Base-by-base conservation (phyloP, 2,113 vertebrate genomes). In the Natator depressus region DNA sequence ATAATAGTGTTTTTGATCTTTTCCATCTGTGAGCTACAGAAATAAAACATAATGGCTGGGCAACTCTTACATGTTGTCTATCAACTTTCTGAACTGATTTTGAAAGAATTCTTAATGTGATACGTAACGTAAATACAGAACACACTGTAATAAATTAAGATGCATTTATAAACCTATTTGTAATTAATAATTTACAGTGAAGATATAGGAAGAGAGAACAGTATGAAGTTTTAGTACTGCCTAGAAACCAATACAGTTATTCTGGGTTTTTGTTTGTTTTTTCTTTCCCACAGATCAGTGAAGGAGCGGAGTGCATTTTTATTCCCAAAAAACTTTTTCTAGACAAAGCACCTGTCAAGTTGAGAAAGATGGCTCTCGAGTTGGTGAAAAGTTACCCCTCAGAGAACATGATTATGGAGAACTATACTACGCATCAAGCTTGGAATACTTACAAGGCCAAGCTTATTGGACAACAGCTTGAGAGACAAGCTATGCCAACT, bases 251-350 rank as follows among this genome's bases (percentile, higher is more conserved):
- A 7, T 27, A 10, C 25, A 80, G 7, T 7, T 85, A 14, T 19
- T 80, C 3, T 49, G 11, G 29, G 8, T 29, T 79, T 62, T 54
- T 84, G 9, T 85, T 80, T 35, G 89, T 92, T 92, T 27, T 80
- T 80, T 65, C 49, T 81, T 4, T 87, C 90, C 35, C 24, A 38
- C 31, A 97, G 93, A 88, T 94, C 89, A 97, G 89, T 85, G 88
- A 97, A 94, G 94, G 94, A 91, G 80, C 53, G 8, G 90, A 97
- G 47, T 90, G 87, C 16, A 82, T 96, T 96, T 97, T 95, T 92
- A 94, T 96, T 86, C 78, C 93, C 59, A 35, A 92, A 90, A 95
- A 76, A 42, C 79, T 96, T 17, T 97, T 88, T 54, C 72, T 95
- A 78, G 25, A 50, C 69, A 96, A 97, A 90, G 85, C 89, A 42